Evolutionary conservation across 1,140 invertebrate genomes (phyloP), one percentile per base, ranked within the genome.

Genomic region (Anastrepha obliqua): DNA sequence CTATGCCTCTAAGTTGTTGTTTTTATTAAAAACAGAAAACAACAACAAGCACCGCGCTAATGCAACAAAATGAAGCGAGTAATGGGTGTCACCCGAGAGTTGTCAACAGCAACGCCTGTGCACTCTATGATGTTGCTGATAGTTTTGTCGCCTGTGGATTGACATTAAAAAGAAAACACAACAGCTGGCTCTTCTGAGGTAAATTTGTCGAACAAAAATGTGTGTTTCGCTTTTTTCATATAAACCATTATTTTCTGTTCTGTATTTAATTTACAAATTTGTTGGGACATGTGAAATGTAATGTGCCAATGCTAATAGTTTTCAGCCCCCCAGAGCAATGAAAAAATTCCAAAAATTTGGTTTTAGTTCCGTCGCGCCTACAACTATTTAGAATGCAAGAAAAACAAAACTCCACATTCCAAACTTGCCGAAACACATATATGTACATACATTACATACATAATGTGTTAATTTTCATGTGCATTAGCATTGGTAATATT

Each of bases 1-100:
- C 29, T 39, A 42, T 70, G 39, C 11, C 15, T 8, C 60, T 62
- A 17, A 15, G 17, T 13, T 17, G 3, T 1, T 74, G 29, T 5
- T 42, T 2, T 20, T 55, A 55, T 81, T 4, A 81, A 29, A 29
- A 2, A 3, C 6, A 55, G 2, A 11, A 55, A 2, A 55, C 6
- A 55, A 55, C 51, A 55, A 55, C 6, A 55, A 47, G 47, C 13
- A 47, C 42, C 15, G 42, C 70, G 47, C 17, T 74, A 74, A 74
- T 74, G 70, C 74, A 58, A 17, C 47, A 55, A 81, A 81, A 81
- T 81, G 74, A 55, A 55, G 74, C 74, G 47, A 55, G n/a, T 81
- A 81, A 81, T 55, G 47, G 74, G 47, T 47, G 67, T 44, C 74
- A 81, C 17, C 47, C 20, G 74, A 81, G 5, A 15, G 67, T 42